Percentiles rank a stretch among this genome's conserved stretches.
Conservation (phyloP, 2,888 invertebrate species). For the Pardosa pseudoannulata region DNA sequence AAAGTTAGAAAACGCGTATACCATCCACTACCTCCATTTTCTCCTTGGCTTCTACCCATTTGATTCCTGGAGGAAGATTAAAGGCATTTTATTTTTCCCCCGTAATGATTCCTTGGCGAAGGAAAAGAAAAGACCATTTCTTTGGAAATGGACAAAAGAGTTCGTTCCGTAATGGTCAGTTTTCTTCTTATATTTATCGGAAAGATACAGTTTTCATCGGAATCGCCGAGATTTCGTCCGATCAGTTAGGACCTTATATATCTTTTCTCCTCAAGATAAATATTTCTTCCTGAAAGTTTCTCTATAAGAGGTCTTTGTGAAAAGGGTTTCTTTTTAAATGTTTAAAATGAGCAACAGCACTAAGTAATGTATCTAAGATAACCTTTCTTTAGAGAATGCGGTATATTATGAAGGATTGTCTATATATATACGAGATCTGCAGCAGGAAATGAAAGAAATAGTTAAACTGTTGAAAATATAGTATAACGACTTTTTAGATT, state of each 20-base stretch:
- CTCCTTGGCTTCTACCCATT: slow-evolving; percentile 45
- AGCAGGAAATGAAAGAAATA: too few species aligned
- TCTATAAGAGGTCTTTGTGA: not conserved
- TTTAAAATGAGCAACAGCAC: not conserved
- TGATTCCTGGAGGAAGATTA: slow-evolving; percentile 62
- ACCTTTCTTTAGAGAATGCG: too few species aligned
- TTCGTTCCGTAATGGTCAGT: slow-evolving; percentile 63
- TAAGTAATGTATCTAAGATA: too few species aligned
- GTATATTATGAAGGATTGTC: too few species aligned
- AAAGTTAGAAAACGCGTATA: slow-evolving; percentile 54
- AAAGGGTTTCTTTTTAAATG: not conserved
- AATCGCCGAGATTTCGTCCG: slow-evolving; percentile 34
- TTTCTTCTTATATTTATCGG: slow-evolving; percentile 35
- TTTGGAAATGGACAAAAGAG: slow-evolving; percentile 53
- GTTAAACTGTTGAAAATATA: too few species aligned
- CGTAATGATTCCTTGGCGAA: slow-evolving; percentile 56
- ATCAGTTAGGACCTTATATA: slow-evolving; percentile 50
- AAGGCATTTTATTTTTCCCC: slow-evolving; percentile 66
- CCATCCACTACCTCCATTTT: slow-evolving; percentile 37
- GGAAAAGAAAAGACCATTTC: slow-evolving; percentile 19
- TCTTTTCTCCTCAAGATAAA: slow-evolving; percentile 18
- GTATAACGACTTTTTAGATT: too few species aligned
- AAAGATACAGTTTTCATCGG: slow-evolving; percentile 37
- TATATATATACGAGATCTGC: too few species aligned
- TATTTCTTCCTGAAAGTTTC: not conserved